Evolutionary conservation across 2,113 vertebrate genomes (phyloP).

Genomic region (Prionailurus viverrinus): DNA sequence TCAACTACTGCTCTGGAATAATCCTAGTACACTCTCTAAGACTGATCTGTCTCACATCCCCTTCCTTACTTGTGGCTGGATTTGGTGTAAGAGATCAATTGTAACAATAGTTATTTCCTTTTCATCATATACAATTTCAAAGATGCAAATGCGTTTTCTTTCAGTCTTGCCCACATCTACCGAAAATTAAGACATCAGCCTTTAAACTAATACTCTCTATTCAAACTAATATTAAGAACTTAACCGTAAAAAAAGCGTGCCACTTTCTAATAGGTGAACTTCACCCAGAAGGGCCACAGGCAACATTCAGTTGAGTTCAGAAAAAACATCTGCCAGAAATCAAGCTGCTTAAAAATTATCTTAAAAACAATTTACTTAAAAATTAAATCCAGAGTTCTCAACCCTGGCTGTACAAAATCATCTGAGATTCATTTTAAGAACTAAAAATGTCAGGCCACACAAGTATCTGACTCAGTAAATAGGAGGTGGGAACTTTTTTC

Average conservation of each 20-base stretch:
- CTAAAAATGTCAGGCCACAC: conserved; percentile 45
- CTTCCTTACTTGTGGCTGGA: not conserved
- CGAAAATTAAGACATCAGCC: conserved; percentile 47
- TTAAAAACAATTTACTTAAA: conserved; percentile 35
- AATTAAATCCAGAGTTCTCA: conserved; percentile 28
- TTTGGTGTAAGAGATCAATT: not conserved
- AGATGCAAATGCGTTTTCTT: conserved; percentile 2
- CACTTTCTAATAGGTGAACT: not conserved
- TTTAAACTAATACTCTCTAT: conserved; percentile 49
- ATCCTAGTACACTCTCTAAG: not conserved
- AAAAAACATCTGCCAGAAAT: conserved; percentile 43
- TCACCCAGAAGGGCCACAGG: not conserved
- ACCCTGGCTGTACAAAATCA: conserved; percentile 9
- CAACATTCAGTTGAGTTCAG: not conserved
- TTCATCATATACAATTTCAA: conserved; percentile 36
- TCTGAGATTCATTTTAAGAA: conserved; percentile 40
- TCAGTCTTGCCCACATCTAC: not conserved
- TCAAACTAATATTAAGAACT: conserved; percentile 31
- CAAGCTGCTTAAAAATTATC: not conserved
- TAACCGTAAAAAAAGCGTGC: conserved; percentile 4
- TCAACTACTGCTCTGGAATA: conserved; percentile 36
- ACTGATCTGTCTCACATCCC: not conserved
- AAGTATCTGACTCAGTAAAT: conserved; percentile 15
- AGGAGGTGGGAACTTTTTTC: not conserved
- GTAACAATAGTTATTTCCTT: conserved; percentile 7